Evolutionary conservation across 2,113 vertebrate genomes (phyloP), one percentile per base, ranked within the genome.

Genomic region (Engystomops pustulosus): DNA sequence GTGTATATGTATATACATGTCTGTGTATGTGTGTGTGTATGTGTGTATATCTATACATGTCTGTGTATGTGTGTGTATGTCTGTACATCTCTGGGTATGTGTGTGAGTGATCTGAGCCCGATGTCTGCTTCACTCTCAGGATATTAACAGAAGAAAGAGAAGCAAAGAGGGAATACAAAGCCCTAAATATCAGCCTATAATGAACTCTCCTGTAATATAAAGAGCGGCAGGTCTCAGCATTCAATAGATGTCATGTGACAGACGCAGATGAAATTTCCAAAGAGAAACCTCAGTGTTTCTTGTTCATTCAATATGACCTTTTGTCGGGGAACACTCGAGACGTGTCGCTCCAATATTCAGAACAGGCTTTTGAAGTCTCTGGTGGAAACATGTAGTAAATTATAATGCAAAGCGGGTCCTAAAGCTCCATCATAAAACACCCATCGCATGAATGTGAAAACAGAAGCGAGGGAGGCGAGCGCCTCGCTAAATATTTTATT

Each of bases 401-500:
- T 81, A 81, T 44, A 70, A 82, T 72, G 80, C 80, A 82, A 82
- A 82, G 51, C 51, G 20, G 23, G 49, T 72, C 30, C 51, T 82
- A 58, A 58, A 60, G n/a, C 68, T 71, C 68, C 67, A 53, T 72
- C 36, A 82, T 82, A 82, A 72, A 82, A 82, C 69, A 72, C n/a
- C 69, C 51, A 44, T 25, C 36, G 49, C 49, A 45, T 38, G 34
- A 70, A 74, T n/a, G 53, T 44, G 80, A 72, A 82, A 72, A 72
- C 69, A 82, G 68, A 14, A 32, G 23, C 36, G 15, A 72, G 80
- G 38, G 44, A 82, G n/a, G 25, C 38, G 51, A 30, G 49, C 9
- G 45, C 11, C 49, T 38, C 51, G 25, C 49, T 82, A 82, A 82
- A 82, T 82, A 82, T 82, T 82, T 71, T 53, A 82, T 72, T 72